These are phyloP conservation scores for Sycobia sp. DNA, from an alignment of 1,140 invertebrate species.

Conservation along the genomic window DNA sequence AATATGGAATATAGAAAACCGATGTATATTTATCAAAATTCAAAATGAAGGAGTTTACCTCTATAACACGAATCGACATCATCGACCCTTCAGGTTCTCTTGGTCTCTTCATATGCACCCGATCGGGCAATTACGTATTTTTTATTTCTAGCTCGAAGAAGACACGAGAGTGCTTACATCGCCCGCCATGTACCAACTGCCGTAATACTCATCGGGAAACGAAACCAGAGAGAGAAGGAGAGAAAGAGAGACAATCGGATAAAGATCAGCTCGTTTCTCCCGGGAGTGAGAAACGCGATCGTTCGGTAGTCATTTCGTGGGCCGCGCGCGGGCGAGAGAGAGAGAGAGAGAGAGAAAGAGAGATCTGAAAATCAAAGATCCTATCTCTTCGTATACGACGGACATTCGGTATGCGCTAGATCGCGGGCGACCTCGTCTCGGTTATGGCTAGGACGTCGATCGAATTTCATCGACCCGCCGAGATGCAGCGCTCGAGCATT, in stretches of 20 bases:
- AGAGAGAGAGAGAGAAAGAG: no score
- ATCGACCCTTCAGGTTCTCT: no score
- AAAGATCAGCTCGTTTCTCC: conserved; percentile 13
- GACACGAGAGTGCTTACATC: no score
- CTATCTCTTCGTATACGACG: conserved; percentile 6
- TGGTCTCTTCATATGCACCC: no score
- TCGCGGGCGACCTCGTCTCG: neutral
- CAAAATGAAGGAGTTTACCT: no score
- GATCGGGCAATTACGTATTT: no score
- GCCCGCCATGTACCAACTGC: no score
- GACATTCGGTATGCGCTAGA: conserved; percentile 22
- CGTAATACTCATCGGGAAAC: neutral
- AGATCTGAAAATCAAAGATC: conserved; percentile 17
- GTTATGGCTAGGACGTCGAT: neutral
- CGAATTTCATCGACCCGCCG: neutral
- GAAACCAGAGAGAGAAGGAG: conserved; percentile 5
- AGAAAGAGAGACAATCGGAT: neutral
- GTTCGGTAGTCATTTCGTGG: conserved; percentile 21
- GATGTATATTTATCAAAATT: no score
- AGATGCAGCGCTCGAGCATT: no score
- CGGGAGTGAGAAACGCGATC: conserved; percentile 23
- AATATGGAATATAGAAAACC: no score
- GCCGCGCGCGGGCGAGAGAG: neutral
- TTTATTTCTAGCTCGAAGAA: no score
- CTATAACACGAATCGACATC: no score